These are phyloP conservation scores for Protosalanx chinensis DNA, from an alignment of 2,797 vertebrate genomes.

Conservation along the genomic window DNA sequence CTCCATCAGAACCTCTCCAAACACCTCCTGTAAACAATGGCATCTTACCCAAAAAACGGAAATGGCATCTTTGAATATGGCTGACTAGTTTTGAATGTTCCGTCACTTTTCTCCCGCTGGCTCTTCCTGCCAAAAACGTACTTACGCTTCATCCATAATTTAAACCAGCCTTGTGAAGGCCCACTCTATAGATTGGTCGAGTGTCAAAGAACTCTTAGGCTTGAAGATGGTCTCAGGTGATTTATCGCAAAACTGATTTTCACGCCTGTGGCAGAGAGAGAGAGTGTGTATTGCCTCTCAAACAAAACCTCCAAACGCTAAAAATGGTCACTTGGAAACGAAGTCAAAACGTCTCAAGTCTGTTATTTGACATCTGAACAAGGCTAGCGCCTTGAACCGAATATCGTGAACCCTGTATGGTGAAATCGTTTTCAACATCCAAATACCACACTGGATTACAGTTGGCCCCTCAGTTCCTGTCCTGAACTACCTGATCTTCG, in stretches of 20 bases:
- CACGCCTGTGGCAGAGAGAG: slow-evolving; percentile 36
- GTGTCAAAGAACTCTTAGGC: slow-evolving; percentile 55
- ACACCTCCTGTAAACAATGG: slow-evolving; percentile 72
- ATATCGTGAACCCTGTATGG: too few relatives aligned
- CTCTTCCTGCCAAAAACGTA: slow-evolving; percentile 66
- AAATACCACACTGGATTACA: neutral
- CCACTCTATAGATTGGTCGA: slow-evolving; percentile 41
- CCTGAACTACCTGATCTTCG: slow-evolving; percentile 47
- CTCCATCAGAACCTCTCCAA: slow-evolving; percentile 67
- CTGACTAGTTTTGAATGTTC: slow-evolving; percentile 61
- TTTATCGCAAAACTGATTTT: slow-evolving; percentile 40
- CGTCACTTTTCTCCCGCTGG: slow-evolving; percentile 41
- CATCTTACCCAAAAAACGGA: slow-evolving; percentile 67
- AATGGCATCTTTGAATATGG: slow-evolving; percentile 71
- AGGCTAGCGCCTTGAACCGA: neutral
- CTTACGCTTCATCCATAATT: slow-evolving; percentile 73
- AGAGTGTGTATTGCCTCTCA: slow-evolving; percentile 25
- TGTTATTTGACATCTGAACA: neutral
- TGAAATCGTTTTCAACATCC: neutral
- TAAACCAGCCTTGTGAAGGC: slow-evolving; percentile 56
- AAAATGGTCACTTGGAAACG: neutral
- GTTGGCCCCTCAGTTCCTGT: neutral
- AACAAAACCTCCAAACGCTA: neutral
- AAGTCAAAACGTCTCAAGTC: neutral
- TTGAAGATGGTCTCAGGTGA: slow-evolving; percentile 36